A percentile compares a stretch with the other conserved stretches of the same genome.
Conservation (phyloP, 2,888 invertebrate genomes). For the Leucoptera coffeella region DNA sequence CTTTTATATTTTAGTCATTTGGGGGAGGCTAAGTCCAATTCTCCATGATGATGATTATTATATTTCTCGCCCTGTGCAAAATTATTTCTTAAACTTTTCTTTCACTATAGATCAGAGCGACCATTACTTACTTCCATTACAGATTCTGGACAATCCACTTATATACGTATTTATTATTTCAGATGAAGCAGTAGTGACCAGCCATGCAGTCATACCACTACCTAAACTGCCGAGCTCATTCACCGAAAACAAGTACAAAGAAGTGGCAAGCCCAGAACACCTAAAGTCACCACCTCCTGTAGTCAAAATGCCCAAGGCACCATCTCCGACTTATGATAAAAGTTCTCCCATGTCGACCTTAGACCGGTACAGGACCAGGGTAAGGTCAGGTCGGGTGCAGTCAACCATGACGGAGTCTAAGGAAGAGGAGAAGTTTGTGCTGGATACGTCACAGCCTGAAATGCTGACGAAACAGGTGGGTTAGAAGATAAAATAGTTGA, state of each 20-base stretch:
- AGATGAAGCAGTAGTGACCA: conserved; percentile 59
- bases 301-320: conserved; percentile 13
- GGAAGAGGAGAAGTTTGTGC: conserved; percentile 64
- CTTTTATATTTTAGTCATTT: too few relatives aligned
- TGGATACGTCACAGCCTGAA: conserved; percentile 60
- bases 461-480: conserved; percentile 42
- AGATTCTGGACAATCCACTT: too few relatives aligned
- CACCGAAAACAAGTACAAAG: conserved; percentile 26
- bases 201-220: conserved; percentile 57
- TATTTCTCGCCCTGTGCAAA: too few relatives aligned
- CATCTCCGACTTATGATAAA: conserved; percentile 11
- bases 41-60: too few relatives aligned
- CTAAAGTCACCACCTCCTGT: conserved; percentile 23
- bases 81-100: too few relatives aligned
- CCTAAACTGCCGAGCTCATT: conserved; percentile 57
- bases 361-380: conserved; percentile 37
- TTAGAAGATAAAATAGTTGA: neutral
- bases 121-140: too few relatives aligned
- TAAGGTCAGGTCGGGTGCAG: conserved; percentile 29
- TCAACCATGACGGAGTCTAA: conserved; percentile 18
- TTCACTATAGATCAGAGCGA: too few relatives aligned
- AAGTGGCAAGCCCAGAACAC: conserved; percentile 22
- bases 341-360: conserved; percentile 39
- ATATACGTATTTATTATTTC: too few relatives aligned
- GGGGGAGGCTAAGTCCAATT: too few relatives aligned